Base-by-base conservation (phyloP, 2,113 vertebrate genomes). In the Ramphastos sulfuratus region DNA sequence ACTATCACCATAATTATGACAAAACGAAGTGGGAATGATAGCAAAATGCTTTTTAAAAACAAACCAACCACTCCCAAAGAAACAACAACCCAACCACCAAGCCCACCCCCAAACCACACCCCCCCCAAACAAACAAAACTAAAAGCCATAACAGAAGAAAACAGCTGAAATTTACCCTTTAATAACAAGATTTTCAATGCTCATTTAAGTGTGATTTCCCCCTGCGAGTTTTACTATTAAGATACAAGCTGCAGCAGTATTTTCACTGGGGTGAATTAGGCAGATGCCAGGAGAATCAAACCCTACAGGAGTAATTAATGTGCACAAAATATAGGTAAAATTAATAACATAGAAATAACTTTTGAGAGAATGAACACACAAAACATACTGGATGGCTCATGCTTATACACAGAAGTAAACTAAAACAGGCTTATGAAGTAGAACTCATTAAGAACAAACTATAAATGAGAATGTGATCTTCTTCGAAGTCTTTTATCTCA, bases 331-430 rank as follows among this genome's bases (percentile, higher is more conserved):
- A 79, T 84, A 87, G 63, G 76, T 78, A 76, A 67, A 87, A 85
- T 82, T 82, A 85, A 92, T 87, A 9, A 17, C 52, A 87, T n/a
- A 67, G 77, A 92, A 96, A 77, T 89, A 92, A 92, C 76, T 97
- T 96, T 44, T 74, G 21, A 82, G 89, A 95, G 55, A 86, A 71
- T n/a, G 75, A 79, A 52, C 44, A 82, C 59, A 70, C 44, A 60
- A 87, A 85, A 92, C 63, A 82, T 30, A 33, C 7, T 71, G 46
- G 37, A 87, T 89, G 50, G 44, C 55, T 85, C 92, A 82, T 63
- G 56, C 69, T 76, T 92, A 67, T 39, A 50, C 56, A 93, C 17
- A 65, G 66, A 90, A 94, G 93, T 86, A 58, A 93, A 95, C 71
- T 83, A 35, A 83, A 89, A 83, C 59, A 91, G 2, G 66, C 48